Evolutionary conservation across 2,113 vertebrate genomes (phyloP).

Genomic region (Polyodon spathula): DNA sequence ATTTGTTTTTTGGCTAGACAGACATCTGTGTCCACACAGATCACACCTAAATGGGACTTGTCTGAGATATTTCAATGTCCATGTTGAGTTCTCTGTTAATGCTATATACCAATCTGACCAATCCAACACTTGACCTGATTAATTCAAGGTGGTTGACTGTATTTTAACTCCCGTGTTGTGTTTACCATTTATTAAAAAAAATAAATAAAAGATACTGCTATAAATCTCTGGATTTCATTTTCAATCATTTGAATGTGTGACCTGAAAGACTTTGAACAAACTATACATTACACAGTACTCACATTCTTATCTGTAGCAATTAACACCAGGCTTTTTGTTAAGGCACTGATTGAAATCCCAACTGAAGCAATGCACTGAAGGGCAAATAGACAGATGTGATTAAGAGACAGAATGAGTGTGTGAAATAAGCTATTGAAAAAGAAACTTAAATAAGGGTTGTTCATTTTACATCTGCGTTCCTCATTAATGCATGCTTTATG

Average conservation of each 20-base stretch:
- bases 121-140: conserved; percentile 34
- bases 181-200: conserved; percentile 53
- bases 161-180: conserved; percentile 35
- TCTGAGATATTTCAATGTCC: conserved; percentile 38
- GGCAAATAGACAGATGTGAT: neutral
- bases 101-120: neutral
- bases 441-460: neutral
- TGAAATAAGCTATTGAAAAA: conserved; percentile 25
- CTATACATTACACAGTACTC: too few relatives aligned
- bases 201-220: conserved; percentile 19
- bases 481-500: conserved; percentile 12
- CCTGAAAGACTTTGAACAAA: too few relatives aligned
- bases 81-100: conserved; percentile 22
- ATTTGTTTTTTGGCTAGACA: conserved; percentile 16
- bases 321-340: too few relatives aligned
- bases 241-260: conserved; percentile 5
- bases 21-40: conserved; percentile 14
- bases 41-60: conserved; percentile 30
- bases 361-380: too few relatives aligned
- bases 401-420: conserved; percentile 10
- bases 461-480: neutral
- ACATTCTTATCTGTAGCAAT: too few relatives aligned
- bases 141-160: conserved; percentile 24
- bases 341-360: neutral
- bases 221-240: conserved; percentile 19